A percentile compares a stretch with the other conserved stretches of the same genome.
Conservation (phyloP, 1,140 invertebrate species). For the Tetragnatha versicolor region DNA sequence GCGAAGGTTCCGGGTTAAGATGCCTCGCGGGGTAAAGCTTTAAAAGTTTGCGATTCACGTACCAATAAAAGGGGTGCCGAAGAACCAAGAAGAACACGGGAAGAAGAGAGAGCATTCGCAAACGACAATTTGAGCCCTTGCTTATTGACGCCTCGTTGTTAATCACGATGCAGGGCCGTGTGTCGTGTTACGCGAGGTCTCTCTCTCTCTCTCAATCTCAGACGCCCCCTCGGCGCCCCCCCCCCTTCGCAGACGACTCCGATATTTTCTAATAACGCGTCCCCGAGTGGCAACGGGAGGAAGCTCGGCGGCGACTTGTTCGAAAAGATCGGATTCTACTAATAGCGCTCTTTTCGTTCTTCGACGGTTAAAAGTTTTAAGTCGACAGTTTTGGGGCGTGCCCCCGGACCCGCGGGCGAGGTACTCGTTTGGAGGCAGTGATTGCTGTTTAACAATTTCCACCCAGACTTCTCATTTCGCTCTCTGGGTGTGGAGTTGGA, state of each 20-base stretch:
- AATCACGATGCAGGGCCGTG: constrained; percentile 20
- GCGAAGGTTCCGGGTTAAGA: not conserved
- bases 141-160: constrained; percentile 47
- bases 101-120: not conserved
- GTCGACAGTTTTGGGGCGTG: constrained; percentile 37
- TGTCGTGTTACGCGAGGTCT: constrained; percentile 19
- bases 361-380: constrained; percentile 44
- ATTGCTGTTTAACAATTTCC: constrained; percentile 46
- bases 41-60: constrained; percentile 39
- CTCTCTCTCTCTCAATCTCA: constrained; percentile 26
- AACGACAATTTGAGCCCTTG: constrained; percentile 44
- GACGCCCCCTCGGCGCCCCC: not conserved
- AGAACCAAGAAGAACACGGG: constrained; percentile 18
- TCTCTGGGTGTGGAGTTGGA: no score
- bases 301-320: not conserved
- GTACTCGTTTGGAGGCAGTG: no score
- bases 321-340: constrained; percentile 40
- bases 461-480: no score
- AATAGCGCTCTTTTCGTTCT: constrained; percentile 16
- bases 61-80: constrained; percentile 10
- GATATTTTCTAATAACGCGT: constrained; percentile 46
- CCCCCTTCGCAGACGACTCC: not conserved
- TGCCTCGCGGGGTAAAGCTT: constrained; percentile 29
- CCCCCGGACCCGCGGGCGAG: no score
- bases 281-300: constrained; percentile 16